Base-by-base conservation (phyloP, 2,888 invertebrate genomes). In the Scaptomyza tumidula region DNA sequence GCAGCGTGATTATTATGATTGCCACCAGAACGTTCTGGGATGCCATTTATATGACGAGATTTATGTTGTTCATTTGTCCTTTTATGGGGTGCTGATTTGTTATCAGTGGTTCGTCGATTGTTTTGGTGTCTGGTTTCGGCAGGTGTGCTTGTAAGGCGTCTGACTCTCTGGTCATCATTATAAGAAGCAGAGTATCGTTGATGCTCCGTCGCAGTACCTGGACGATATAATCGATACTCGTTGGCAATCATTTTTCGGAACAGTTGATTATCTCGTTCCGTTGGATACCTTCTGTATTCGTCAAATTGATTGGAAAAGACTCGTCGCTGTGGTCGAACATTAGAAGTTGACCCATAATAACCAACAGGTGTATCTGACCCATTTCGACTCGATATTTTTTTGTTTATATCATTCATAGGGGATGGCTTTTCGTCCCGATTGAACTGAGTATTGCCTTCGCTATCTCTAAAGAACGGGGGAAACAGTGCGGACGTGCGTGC, bases 401-500 rank as follows among this genome's bases (percentile, higher is more conserved):
- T 16, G 16, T 13, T 31, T 19, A 9, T 10, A 14, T 1, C 44
- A 43, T 6, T 16, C 14, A 4, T 1, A 3, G 11, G 0, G 3
- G 9, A 24, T 11, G 7, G 33, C 10, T 46, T 37, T 43, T 66
- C 43, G 19, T 59, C 24, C n/a, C 31, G 37, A 39, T 37, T 16
- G 49, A 19, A 19, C 19, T 19, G 19, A 19, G 19, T 1, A 19
- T 2, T 19, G 14, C 6, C 71, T 71, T 1, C 2, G 19, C 2
- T 19, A 19, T 19, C 19, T 2, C 19, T 19, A 19, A 19, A 19
- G 19, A 19, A 19, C 19, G 75, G 75, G 1, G 75, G 75, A n/a
- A 79, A 60, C 0, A 57, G 1, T 33, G 76, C 80, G 7, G 80
- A 75, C 3, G 75, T 75, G 5, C 59, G 70, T 0, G 56, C 75